Conservation (phyloP, 2,888 invertebrate genomes). For the Drosophila putrida region DNA sequence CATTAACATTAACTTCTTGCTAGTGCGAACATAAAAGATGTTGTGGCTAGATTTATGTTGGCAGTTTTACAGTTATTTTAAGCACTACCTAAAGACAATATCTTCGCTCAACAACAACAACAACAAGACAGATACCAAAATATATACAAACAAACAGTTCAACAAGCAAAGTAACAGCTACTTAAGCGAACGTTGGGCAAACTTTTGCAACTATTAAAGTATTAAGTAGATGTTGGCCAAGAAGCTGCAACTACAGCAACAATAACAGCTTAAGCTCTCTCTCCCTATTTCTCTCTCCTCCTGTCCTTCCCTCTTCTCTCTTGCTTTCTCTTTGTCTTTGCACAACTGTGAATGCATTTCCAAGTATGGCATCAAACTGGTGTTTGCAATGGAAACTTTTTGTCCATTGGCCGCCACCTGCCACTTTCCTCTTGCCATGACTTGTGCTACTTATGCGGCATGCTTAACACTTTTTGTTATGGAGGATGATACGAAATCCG, state of each 20-base stretch:
- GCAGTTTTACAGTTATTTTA: constrained; percentile 80
- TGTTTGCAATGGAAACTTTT: constrained; percentile 62
- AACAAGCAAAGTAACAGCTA: constrained; percentile 68
- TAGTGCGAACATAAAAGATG: constrained; percentile 75
- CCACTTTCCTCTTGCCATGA: not conserved
- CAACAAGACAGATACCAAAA: constrained; percentile 7
- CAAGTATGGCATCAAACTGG: constrained; percentile 24
- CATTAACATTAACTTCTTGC: constrained; percentile 65
- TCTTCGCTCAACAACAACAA: constrained; percentile 5
- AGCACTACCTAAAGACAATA: constrained; percentile 59
- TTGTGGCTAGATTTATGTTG: constrained; percentile 80
- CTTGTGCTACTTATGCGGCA: constrained; percentile 57
- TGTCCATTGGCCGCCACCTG: constrained; percentile 20
- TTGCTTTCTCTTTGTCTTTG: not conserved
- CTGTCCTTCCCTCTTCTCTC: not conserved
- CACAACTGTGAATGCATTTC: constrained; percentile 55
- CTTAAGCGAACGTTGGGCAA: constrained; percentile 72
- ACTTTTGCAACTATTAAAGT: constrained; percentile 84
- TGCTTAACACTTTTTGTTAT: constrained; percentile 68
- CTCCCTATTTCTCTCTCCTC: constrained; percentile 1
- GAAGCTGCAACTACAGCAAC: constrained; percentile 41
- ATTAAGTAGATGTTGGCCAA: constrained; percentile 79
- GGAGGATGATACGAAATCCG: constrained; percentile 44
- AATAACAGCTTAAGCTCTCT: constrained; percentile 11
- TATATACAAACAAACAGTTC: constrained; percentile 44